Percentiles rank a stretch among this genome's conserved stretches.
Evolutionary conservation across 2,113 vertebrate genomes (phyloP).

Genomic region (Mustelus asterias): DNA sequence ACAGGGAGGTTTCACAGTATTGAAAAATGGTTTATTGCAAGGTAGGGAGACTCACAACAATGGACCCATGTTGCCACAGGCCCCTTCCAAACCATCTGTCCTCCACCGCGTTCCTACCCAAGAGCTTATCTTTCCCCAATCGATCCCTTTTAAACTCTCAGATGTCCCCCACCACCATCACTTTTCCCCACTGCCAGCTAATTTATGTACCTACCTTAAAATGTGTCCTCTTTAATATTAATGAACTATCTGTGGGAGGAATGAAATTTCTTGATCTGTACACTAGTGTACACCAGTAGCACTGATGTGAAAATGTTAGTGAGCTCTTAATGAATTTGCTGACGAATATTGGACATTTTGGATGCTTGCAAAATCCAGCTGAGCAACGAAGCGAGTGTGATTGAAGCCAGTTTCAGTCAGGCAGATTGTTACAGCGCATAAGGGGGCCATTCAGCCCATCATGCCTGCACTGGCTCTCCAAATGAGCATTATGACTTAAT

Average conservation of each 20-base stretch:
- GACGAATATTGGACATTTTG: background rate
- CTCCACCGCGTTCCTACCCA: background rate
- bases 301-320: background rate
- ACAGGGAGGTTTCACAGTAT: background rate
- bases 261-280: background rate
- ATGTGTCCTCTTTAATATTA: background rate
- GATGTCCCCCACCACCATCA: background rate
- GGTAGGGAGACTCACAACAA: background rate
- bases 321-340: background rate
- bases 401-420: background rate
- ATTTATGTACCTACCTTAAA: background rate
- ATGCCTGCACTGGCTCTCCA: too few relatives aligned
- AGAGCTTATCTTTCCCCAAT: background rate
- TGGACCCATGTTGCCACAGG: background rate
- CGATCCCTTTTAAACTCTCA: background rate
- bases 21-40: background rate
- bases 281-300: background rate
- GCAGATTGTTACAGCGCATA: too few relatives aligned
- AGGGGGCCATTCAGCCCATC: too few relatives aligned
- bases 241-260: background rate
- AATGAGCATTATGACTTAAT: too few relatives aligned
- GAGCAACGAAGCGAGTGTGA: background rate
- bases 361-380: background rate
- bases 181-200: background rate
- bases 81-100: background rate